Percentiles rank a stretch among this genome's conserved stretches.
phyloP scores from a whole-genome alignment of 2,113 vertebrate species.

The Labrus mixtus region DNA sequence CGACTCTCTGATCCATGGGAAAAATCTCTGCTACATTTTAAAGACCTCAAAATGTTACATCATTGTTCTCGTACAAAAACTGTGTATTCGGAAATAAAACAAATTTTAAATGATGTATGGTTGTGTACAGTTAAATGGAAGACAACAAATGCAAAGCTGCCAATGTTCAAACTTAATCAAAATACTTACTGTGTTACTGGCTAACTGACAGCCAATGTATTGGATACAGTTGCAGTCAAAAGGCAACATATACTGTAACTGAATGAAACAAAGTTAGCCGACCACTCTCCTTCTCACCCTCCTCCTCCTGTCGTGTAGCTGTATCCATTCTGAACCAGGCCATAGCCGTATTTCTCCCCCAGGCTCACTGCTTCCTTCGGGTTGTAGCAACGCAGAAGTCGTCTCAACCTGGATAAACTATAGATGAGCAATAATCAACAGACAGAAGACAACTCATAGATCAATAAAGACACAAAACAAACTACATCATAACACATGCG shows the following conservation, averaged over 20 bases:
- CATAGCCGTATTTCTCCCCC: conserved; percentile 92
- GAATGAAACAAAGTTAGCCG: not conserved
- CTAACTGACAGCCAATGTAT: no score
- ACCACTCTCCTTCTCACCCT: conserved; percentile 83
- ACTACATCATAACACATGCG: not conserved
- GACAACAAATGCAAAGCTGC: no score
- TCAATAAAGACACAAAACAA: not conserved
- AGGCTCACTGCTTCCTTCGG: conserved; percentile 86
- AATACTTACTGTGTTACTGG: no score
- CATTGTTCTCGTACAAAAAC: no score
- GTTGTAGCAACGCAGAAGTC: conserved; percentile 90
- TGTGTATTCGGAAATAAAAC: no score
- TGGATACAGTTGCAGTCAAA: no score
- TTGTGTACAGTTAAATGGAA: no score
- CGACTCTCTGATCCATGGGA: no score
- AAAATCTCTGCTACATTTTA: no score
- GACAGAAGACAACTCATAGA: not conserved
- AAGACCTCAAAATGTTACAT: no score
- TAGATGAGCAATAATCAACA: not conserved
- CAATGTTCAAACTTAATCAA: no score
- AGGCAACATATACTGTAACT: not conserved
- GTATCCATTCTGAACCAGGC: conserved; percentile 89
- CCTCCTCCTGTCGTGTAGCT: conserved; percentile 94
- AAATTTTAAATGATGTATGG: no score
- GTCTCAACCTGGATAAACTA: conserved; percentile 88